Evolutionary conservation across 2,113 vertebrate species (phyloP).

Genomic region (Cololabis saira): DNA sequence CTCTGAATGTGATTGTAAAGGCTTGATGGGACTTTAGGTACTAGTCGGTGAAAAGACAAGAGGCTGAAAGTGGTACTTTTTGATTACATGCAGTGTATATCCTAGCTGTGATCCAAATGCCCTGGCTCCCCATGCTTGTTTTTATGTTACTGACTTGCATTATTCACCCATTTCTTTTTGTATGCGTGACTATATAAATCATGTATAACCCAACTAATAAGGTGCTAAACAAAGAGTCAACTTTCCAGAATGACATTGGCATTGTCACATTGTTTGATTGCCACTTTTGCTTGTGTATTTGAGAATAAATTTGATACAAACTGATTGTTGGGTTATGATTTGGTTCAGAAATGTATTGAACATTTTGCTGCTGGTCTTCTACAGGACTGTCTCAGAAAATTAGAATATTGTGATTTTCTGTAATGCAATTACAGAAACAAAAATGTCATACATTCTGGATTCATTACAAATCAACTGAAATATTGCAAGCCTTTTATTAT

Average conservation of each 20-base stretch:
- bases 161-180: constrained; percentile 77
- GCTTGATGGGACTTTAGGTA: constrained; percentile 69
- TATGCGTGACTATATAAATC: constrained; percentile 80
- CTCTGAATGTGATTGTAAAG: constrained; percentile 46
- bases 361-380: too few species aligned
- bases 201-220: constrained; percentile 79
- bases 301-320: constrained; percentile 83
- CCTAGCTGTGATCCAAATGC: constrained; percentile 66
- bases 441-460: too few species aligned
- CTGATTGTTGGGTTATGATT: constrained; percentile 10
- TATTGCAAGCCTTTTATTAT: too few species aligned
- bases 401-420: too few species aligned
- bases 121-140: constrained; percentile 60
- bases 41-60: constrained; percentile 38
- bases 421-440: too few species aligned
- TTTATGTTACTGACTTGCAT: constrained; percentile 75
- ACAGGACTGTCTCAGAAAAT: too few species aligned
- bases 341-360: too few species aligned
- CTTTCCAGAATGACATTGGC: constrained; percentile 64
- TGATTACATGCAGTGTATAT: constrained; percentile 58
- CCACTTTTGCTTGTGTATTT: constrained; percentile 79
- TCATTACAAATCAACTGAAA: too few species aligned
- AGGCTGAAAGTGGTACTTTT: constrained; percentile 71
- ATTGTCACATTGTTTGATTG: constrained; percentile 64
- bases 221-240: constrained; percentile 83